Evolutionary conservation across 2,113 vertebrate species (phyloP), one percentile per base, ranked within the genome.

Genomic region (Apeltes quadracus): DNA sequence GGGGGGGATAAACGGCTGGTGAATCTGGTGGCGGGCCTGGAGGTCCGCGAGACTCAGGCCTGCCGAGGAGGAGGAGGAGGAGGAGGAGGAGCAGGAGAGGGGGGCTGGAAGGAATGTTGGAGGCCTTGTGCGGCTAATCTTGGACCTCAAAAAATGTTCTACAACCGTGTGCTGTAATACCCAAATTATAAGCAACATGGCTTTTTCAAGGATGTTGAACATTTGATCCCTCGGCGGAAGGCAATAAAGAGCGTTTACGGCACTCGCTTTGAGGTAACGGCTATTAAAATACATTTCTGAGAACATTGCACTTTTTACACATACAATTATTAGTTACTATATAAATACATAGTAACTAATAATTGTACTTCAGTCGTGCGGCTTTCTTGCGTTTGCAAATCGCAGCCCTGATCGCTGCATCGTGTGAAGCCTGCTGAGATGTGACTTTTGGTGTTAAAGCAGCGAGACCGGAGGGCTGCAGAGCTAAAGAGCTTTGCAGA

Each of bases 21-120:
- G 18, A 71, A 72, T 62, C 48, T 73, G 69, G 56, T 61, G 62
- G 62, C 48, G 56, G 85, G 91, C 88, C 90, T 93, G 93, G 85
- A 92, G 86, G 82, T 92, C 89, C 88, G 87, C 89, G 78, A 90
- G 91, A 88, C 93, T 83, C 82, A 91, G 92, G 90, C 89, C 86
- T 55, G 66, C 55, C 34, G 55, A 29, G 69, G 41, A 87, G 87
- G 88, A 68, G 85, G 90, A 90, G 87, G 84, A 90, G 82, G 90
- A 89, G 69, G 91, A 92, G 87, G 88, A 88, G 84, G 82, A 88
- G 85, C 89, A 90, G 89, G 90, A 72, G 87, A 29, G 89, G 87
- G 77, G 88, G 87, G 87, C 89, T 87, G 85, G 84, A 15, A 87
- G 88, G 90, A 84, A 87, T 86, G 81, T 89, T 84, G 80, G 88